These are phyloP conservation scores for Tenthredo livida DNA, from an alignment of 2,888 invertebrate species.

Conservation along the genomic window DNA sequence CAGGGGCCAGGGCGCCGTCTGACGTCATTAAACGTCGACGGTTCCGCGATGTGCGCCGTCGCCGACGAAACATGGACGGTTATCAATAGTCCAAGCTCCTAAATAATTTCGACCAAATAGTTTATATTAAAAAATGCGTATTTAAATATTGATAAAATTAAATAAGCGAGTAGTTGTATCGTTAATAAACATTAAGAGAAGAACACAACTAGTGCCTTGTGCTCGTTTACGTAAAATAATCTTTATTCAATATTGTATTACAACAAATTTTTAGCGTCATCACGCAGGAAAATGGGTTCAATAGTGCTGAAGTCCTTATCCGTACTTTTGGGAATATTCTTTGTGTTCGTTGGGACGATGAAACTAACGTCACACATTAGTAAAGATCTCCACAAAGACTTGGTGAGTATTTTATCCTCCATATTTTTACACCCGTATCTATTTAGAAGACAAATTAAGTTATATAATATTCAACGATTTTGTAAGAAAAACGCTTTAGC, in stretches of 20 bases:
- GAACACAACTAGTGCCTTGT: slow-evolving; percentile 50
- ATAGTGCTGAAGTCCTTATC: slow-evolving; percentile 95
- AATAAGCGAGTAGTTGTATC: slow-evolving; percentile 52
- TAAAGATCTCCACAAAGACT: slow-evolving; percentile 96
- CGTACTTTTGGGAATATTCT: slow-evolving; percentile 94
- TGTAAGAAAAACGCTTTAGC: neutral
- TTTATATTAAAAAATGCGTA: slow-evolving; percentile 45
- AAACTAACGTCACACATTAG: slow-evolving; percentile 95
- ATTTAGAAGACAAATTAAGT: slow-evolving; percentile 15
- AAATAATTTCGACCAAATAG: slow-evolving; percentile 58
- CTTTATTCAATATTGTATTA: slow-evolving; percentile 30
- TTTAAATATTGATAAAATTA: slow-evolving; percentile 50
- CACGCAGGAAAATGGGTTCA: slow-evolving; percentile 81
- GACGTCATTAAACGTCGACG: slow-evolving; percentile 61
- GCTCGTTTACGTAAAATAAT: slow-evolving; percentile 24
- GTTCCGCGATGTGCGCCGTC: slow-evolving; percentile 60
- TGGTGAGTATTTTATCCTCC: slow-evolving; percentile 84
- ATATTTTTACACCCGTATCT: neutral
- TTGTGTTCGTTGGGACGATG: slow-evolving; percentile 95
- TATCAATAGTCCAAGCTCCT: slow-evolving; percentile 61
- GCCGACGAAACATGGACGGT: slow-evolving; percentile 67
- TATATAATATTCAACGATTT: slow-evolving; percentile 33
- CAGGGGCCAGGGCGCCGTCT: slow-evolving; percentile 48
- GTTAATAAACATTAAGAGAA: slow-evolving; percentile 8
- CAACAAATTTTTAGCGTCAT: slow-evolving; percentile 41